phyloP scores from a whole-genome alignment of 2,797 vertebrate genomes.

The Halcyon leucocephala region DNA sequence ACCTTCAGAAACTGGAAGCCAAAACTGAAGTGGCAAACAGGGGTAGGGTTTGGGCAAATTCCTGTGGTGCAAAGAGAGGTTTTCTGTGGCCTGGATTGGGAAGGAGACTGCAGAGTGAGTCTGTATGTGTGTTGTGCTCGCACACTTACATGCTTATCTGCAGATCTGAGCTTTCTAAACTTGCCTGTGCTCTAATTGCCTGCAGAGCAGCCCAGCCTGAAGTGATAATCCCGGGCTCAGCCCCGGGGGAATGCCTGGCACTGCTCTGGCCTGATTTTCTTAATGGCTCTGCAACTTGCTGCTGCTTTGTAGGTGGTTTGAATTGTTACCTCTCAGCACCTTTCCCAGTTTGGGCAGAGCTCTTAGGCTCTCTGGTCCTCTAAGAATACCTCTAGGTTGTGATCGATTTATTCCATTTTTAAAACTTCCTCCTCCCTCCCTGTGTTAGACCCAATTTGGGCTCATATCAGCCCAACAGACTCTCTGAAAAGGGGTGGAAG shows the following conservation, averaged over 20 bases:
- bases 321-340: not conserved
- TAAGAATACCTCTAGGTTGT: not conserved
- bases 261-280: conserved; percentile 51
- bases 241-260: conserved; percentile 38
- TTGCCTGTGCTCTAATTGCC: conserved; percentile 53
- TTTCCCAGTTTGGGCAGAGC: not conserved
- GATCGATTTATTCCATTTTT: not conserved
- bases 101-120: not conserved
- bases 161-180: conserved; percentile 48
- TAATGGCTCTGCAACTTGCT: conserved; percentile 47
- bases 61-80: not conserved
- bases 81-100: not conserved
- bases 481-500: not conserved
- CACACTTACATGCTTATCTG: conserved; percentile 39
- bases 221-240: conserved; percentile 47
- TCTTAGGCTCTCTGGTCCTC: not conserved
- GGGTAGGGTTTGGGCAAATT: not conserved
- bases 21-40: not conserved
- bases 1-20: not conserved
- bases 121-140: not conserved
- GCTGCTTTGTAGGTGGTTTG: conserved; percentile 18
- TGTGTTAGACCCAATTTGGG: not conserved
- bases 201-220: conserved; percentile 27
- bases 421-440: not conserved
- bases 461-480: not conserved